phyloP scores from a whole-genome alignment of 2,113 vertebrate genomes.

The Heliornis fulica region DNA sequence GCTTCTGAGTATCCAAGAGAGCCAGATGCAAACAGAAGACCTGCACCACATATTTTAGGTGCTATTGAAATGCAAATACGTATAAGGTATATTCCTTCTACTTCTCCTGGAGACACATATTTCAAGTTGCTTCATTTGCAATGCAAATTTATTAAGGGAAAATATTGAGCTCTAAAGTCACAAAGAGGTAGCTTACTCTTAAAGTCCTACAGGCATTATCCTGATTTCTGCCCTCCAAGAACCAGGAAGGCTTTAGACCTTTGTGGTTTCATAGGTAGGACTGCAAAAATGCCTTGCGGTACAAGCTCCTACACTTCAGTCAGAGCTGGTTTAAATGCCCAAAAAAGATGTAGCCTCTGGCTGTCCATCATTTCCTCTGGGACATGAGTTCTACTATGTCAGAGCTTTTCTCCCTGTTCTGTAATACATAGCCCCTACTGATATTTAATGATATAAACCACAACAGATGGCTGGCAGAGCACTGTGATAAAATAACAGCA shows the following conservation, averaged over 20 bases:
- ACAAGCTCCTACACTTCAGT: not conserved
- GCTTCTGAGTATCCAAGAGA: slow-evolving; percentile 13
- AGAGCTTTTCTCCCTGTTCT: slow-evolving; percentile 4
- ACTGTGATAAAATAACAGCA: slow-evolving; percentile 14
- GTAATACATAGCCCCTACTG: not conserved
- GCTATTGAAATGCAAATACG: slow-evolving; percentile 55
- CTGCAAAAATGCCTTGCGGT: not conserved
- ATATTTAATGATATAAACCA: slow-evolving; percentile 42
- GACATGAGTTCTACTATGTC: not conserved
- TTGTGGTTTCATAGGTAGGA: not conserved
- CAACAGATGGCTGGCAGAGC: slow-evolving; percentile 46
- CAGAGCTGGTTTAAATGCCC: not conserved
- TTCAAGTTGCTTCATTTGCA: slow-evolving; percentile 25
- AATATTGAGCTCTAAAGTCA: not conserved
- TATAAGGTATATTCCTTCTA: slow-evolving; percentile 8
- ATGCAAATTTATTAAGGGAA: slow-evolving; percentile 4
- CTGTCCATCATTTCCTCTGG: not conserved
- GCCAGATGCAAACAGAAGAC: slow-evolving; percentile 35
- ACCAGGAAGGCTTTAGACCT: not conserved
- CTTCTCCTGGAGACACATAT: not conserved
- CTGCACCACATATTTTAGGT: slow-evolving; percentile 3
- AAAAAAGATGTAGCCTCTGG: not conserved
- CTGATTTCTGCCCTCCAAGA: not conserved
- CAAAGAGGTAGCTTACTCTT: not conserved
- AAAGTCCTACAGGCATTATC: not conserved